phyloP scores from a whole-genome alignment of 92 coral and sea anemone genomes.

The Epizoanthus ramosus region DNA sequence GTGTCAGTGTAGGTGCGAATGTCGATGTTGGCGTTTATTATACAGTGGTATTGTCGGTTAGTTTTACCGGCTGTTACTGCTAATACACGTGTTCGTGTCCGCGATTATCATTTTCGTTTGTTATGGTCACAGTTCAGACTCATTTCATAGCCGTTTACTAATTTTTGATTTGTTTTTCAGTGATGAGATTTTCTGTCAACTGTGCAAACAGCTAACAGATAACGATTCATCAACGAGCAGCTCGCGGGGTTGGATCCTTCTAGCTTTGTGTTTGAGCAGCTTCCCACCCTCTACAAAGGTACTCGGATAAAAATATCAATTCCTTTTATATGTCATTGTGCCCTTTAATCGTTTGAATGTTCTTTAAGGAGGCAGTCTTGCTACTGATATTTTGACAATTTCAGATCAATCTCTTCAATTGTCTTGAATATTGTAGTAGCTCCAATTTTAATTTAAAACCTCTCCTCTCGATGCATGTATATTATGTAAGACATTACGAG shows the following conservation, averaged over 20 bases:
- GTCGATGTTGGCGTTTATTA: too few species aligned
- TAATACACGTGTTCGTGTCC: too few species aligned
- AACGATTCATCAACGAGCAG: slow-evolving; percentile 75
- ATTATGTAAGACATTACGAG: too few species aligned
- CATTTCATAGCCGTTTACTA: background rate
- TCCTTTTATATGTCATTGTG: too few species aligned
- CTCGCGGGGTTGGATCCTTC: slow-evolving; percentile 87
- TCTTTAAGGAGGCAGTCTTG: background rate
- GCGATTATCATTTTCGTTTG: too few species aligned
- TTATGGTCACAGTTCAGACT: too few species aligned
- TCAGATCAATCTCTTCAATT: background rate
- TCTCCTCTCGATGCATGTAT: too few species aligned
- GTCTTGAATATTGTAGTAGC: too few species aligned
- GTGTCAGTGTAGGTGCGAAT: too few species aligned
- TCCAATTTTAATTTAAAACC: too few species aligned
- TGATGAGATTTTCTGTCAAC: slow-evolving; percentile 92
- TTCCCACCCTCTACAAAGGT: slow-evolving; percentile 88
- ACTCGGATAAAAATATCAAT: background rate
- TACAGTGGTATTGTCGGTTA: too few species aligned
- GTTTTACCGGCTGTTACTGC: too few species aligned
- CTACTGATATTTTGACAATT: background rate
- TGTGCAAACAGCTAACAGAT: slow-evolving; percentile 80
- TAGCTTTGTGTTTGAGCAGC: slow-evolving; percentile 84
- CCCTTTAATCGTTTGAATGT: background rate
- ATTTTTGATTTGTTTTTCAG: slow-evolving; percentile 41